Conservation (phyloP, 2,888 invertebrate genomes). For the Electrophaes corylata region DNA sequence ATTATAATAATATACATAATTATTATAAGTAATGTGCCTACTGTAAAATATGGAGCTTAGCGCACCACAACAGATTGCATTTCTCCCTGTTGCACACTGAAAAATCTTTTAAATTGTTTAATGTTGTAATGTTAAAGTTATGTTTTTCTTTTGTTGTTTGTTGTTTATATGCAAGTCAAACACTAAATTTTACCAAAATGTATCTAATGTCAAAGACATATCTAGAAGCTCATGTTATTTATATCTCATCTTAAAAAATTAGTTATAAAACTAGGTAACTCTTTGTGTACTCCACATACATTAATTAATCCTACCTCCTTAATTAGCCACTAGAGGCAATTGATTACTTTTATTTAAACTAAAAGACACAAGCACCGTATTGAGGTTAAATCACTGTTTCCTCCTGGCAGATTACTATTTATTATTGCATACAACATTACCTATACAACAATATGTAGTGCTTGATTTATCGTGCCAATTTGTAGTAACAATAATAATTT, state of each 20-base stretch:
- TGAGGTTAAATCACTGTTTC: background rate
- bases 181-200: constrained; percentile 11
- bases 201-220: constrained; percentile 16
- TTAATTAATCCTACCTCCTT: background rate
- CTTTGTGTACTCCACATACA: constrained; percentile 8
- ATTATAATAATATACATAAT: too few relatives aligned
- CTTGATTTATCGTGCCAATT: background rate
- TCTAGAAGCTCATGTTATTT: constrained; percentile 7
- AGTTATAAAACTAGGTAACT: constrained; percentile 7
- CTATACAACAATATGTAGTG: background rate
- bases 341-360: constrained; percentile 5
- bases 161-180: constrained; percentile 12
- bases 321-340: constrained; percentile 4
- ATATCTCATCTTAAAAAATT: constrained; percentile 12
- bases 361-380: background rate
- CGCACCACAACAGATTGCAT: too few relatives aligned
- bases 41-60: too few relatives aligned
- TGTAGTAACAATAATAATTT: background rate
- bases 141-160: background rate
- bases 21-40: too few relatives aligned
- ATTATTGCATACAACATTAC: too few relatives aligned
- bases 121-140: constrained; percentile 8
- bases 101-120: background rate
- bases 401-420: background rate
- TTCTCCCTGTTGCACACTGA: background rate